A percentile compares a stretch with the other conserved stretches of the same genome.
Evolutionary conservation across 1,140 invertebrate genomes (phyloP).

Genomic region (Leptoteleia sp.): DNA sequence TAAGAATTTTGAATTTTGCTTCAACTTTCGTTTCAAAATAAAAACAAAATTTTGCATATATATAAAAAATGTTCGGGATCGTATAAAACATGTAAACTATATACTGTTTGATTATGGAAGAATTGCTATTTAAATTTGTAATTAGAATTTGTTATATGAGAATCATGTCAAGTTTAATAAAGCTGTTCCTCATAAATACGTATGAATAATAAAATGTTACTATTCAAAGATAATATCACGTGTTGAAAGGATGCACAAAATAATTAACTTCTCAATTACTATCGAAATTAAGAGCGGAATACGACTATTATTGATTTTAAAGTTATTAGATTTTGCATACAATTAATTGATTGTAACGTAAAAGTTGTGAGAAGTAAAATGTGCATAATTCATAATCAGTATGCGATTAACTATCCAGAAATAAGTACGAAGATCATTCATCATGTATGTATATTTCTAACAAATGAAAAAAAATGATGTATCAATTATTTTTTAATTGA

Average conservation of each 20-base stretch:
- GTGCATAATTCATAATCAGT: constrained; percentile 22
- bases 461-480: too few species aligned
- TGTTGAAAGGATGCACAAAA: constrained; percentile 21
- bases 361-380: constrained; percentile 28
- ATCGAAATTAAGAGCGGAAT: constrained; percentile 46
- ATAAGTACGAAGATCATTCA: too few species aligned
- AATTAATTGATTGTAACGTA: constrained; percentile 49
- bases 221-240: constrained; percentile 42
- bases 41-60: too few species aligned
- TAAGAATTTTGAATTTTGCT: too few species aligned
- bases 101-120: constrained; percentile 34
- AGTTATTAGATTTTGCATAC: constrained; percentile 52
- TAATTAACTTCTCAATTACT: constrained; percentile 48
- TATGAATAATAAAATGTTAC: constrained; percentile 57
- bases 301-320: constrained; percentile 48
- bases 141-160: constrained; percentile 46
- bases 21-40: too few species aligned
- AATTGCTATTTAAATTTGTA: constrained; percentile 24
- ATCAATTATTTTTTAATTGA: too few species aligned
- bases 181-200: constrained; percentile 50
- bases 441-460: too few species aligned
- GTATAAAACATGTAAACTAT: constrained; percentile 33
- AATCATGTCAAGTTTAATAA: constrained; percentile 59
- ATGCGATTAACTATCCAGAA: constrained; percentile 4
- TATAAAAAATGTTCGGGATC: constrained; percentile 12